Base-by-base conservation (phyloP, 1,140 invertebrate genomes). In the Ceratitis capitata region DNA sequence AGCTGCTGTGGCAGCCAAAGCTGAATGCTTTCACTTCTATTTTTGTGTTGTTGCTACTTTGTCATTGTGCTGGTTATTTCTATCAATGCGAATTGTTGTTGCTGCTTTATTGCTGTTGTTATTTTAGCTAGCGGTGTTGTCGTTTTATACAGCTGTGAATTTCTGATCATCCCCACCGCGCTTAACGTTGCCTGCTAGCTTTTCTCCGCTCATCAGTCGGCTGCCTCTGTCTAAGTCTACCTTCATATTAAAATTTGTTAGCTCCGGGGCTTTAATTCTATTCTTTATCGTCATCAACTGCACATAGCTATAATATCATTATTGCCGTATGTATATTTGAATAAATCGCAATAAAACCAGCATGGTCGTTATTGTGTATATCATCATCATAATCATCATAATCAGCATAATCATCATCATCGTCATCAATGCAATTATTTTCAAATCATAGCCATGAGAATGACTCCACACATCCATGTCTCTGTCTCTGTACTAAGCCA, bases 161-260 rank as follows among this genome's bases (percentile, higher is more conserved):
- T 78, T 78, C 16, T 42, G 35, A 78, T 78, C 69, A 42, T 78
- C 69, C 39, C n/a, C 12, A n/a, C 5, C 69, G 39, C 69, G 69
- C n/a, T 29, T 29, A 74, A n/a, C 64, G 39, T 51, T 51, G 49
- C 49, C 64, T 35, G 64, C 3, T 42, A 3, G 3, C 64, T 23
- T 26, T 29, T 29, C n/a, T 9, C 58, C 5, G 58, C 26, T 35
- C n/a, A n/a, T n/a, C n/a, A 32, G 12, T 26, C 23, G 58, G 23
- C 23, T 2, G 14, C 58, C 58, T 0, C 23, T 64, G 35, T 78
- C 35, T 69, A 69, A 69, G 29, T 78, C 23, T 45, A 45, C 69
- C 39, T 69, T 47, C 69, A 78, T 78, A 78, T 78, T 78, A 78
- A 78, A 78, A 78, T 78, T 74, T 78, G 69, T 78, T 78, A 78